Conservation (phyloP, 1,140 invertebrate species). For the Diorhabda carinulata region DNA sequence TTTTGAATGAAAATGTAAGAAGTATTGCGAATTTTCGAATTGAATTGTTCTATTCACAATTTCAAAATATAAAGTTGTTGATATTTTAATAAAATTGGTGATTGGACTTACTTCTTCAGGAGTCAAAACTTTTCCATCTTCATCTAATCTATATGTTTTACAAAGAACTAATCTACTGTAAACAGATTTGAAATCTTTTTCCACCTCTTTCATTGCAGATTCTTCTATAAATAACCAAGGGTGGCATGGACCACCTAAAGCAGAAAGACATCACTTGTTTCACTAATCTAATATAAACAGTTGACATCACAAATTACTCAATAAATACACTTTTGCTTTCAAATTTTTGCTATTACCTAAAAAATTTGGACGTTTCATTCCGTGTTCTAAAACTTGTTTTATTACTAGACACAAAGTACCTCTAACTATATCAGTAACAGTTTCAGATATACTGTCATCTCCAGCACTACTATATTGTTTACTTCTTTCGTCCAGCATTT, state of each 20-base stretch:
- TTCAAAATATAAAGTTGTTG: too few species aligned
- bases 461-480: slow-evolving; percentile 94
- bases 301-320: too few species aligned
- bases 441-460: slow-evolving; percentile 94
- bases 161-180: slow-evolving; percentile 95
- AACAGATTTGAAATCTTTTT: slow-evolving; percentile 96
- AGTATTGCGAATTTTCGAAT: too few species aligned
- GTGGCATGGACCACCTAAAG: slow-evolving; percentile 81
- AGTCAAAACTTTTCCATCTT: slow-evolving; percentile 97
- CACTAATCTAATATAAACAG: too few species aligned
- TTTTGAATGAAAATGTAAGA: too few species aligned
- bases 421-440: slow-evolving; percentile 92
- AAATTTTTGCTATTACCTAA: slow-evolving; percentile 47
- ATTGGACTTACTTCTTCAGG: slow-evolving; percentile 80
- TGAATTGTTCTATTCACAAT: too few species aligned
- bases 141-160: slow-evolving; percentile 97
- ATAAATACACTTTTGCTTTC: neutral
- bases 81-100: too few species aligned
- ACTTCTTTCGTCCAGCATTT: slow-evolving; percentile 93
- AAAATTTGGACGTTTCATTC: slow-evolving; percentile 86
- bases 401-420: slow-evolving; percentile 91
- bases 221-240: slow-evolving; percentile 99
- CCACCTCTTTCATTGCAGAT: slow-evolving; percentile 91
- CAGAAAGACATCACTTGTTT: slow-evolving; percentile 13
- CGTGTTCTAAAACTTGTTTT: slow-evolving; percentile 93